Base-by-base conservation (phyloP, 2,888 invertebrate genomes). In the Dryocosmus kuriphilus region DNA sequence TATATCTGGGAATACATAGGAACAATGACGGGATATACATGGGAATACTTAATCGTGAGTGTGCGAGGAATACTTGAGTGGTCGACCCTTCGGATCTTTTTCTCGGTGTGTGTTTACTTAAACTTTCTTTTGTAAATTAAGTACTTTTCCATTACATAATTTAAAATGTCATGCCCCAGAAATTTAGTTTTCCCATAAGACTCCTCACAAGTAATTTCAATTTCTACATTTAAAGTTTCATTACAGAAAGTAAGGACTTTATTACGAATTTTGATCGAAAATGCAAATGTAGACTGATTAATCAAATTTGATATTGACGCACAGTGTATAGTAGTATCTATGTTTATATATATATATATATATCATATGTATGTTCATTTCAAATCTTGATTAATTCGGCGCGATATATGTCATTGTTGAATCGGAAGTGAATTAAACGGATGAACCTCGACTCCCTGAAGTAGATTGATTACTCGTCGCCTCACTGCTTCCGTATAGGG, bases 381-480 rank as follows among this genome's bases (percentile, higher is more conserved):
- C 35, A 11, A 41, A 38, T 74, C 19, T 22, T 51, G 71, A 71
- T 71, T 71, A 51, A 71, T 71, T 71, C 30, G 19, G n/a, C 46
- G n/a, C 11, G 19, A 51, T 71, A 51, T 71, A 71, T 71, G 71
- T 46, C 46, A 51, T 71, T 51, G 51, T 71, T 46, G 24, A 24
- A 51, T 51, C 51, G 30, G 2, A 27, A 51, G 27, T 41, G 71
- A 24, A 71, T 71, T 71, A 71, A 71, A 27, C 30, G 71, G 51
- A 71, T 51, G 71, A 51, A 51, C 51, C 4, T 71, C 51, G 51
- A 30, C 19, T 71, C 46, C 46, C 74, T 78, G 62, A 76, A 77
- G 77, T 81, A 77, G 76, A 76, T 71, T 81, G 79, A 81, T 81
- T 77, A 74, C 77, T 74, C 11, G 73, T 16, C 65, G 61, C 77